These are phyloP conservation scores for Aquatica leii DNA, from an alignment of 2,888 invertebrate genomes.

Conservation along the genomic window DNA sequence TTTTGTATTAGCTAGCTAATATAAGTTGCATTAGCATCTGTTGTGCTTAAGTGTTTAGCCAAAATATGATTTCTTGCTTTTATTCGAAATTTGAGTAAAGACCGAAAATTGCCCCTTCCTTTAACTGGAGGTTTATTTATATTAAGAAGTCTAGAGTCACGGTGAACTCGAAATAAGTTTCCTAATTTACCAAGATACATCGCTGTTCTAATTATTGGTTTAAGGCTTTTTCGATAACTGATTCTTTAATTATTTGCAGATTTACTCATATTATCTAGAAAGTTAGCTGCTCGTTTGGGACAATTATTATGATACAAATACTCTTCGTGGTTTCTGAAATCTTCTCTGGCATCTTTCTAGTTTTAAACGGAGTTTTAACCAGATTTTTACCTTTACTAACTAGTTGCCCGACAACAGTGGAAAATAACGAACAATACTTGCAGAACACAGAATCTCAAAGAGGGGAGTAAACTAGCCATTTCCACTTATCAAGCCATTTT, in stretches of 20 bases:
- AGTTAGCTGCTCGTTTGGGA: neutral
- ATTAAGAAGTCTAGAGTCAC: constrained; percentile 5
- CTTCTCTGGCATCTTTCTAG: constrained; percentile 1
- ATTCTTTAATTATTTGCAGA: neutral
- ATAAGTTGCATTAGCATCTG: no score
- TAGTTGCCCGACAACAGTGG: constrained; percentile 3
- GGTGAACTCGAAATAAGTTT: neutral
- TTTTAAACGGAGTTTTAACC: neutral
- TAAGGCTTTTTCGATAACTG: neutral
- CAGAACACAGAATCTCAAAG: constrained; percentile 1
- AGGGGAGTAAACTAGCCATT: constrained; percentile 10
- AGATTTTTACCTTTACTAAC: no score
- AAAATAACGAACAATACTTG: constrained; percentile 8
- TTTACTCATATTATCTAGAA: neutral
- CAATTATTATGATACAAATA: constrained; percentile 1
- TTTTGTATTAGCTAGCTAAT: no score
- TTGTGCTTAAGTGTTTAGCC: no score
- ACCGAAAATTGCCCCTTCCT: neutral
- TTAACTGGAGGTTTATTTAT: constrained; percentile 11
- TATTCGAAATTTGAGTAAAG: constrained; percentile 4
- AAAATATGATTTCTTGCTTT: neutral
- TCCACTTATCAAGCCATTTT: constrained; percentile 1
- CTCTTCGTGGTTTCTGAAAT: neutral
- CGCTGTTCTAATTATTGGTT: neutral
- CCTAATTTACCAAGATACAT: constrained; percentile 5